A percentile compares a stretch with the other conserved stretches of the same genome.
Evolutionary conservation across 2,888 invertebrate genomes (phyloP).

Genomic region (Diogma glabrata): DNA sequence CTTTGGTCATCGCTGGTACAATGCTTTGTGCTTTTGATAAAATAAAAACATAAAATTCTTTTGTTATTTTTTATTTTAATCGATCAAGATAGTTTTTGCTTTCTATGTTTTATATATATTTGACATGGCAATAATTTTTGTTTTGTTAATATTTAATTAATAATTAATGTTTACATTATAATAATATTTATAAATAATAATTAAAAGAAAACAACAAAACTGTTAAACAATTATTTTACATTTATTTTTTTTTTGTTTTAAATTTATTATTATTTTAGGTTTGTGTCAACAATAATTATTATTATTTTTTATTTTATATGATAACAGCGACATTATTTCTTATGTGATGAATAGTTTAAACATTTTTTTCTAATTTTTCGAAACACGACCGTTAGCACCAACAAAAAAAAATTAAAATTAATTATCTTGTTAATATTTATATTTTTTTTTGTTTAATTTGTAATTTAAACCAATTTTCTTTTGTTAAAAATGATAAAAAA

Average conservation of each 20-base stretch:
- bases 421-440: slow-evolving; percentile 5
- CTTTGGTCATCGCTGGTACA: background rate
- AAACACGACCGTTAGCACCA: too few species aligned
- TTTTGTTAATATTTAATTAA: slow-evolving; percentile 7
- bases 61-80: background rate
- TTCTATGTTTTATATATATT: slow-evolving; percentile 4
- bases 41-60: background rate
- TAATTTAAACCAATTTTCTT: too few species aligned
- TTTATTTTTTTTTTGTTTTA: too few species aligned
- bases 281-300: too few species aligned
- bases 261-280: too few species aligned
- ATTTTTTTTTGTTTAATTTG: background rate
- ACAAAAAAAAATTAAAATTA: too few species aligned
- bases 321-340: too few species aligned
- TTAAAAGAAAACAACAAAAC: background rate
- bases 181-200: slow-evolving; percentile 4
- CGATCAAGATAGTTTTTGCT: background rate
- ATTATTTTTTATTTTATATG: too few species aligned
- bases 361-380: too few species aligned
- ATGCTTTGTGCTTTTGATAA: background rate
- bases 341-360: too few species aligned
- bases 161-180: slow-evolving; percentile 1
- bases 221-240: too few species aligned
- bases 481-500: background rate
- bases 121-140: slow-evolving; percentile 5